Evolutionary conservation across 1,140 invertebrate species (phyloP), one percentile per base, ranked within the genome.

Genomic region (Stegodyphus mimosarum): DNA sequence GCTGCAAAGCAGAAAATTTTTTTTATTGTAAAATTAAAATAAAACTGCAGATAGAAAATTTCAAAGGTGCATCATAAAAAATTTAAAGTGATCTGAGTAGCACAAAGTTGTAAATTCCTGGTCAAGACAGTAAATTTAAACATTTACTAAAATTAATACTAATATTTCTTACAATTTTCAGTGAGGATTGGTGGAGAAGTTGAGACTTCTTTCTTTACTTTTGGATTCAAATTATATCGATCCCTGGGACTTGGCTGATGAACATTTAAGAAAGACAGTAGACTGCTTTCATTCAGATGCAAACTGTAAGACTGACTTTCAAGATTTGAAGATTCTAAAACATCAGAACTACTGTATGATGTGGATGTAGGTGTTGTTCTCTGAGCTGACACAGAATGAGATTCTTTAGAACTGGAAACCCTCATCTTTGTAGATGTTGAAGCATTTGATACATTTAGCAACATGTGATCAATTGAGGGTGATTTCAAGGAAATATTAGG

Each of bases 261-360:
- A 55, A 84, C 81, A 75, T 84, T 84, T 70, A 84, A 76, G 52
- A 84, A 84, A 63, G 81, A 84, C 64, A 84, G 7, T 51, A 84
- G 64, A 49, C 81, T 84, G 52, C 72, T 84, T 76, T 84, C 81
- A 60, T 84, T 84, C 52, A 84, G 69, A 69, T 84, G 81, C n/a
- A 84, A 48, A 76, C 81, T 84, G 49, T 84, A 84, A n/a, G 81
- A 84, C 17, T 84, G 81, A 50, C 81, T 84, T 55, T 83, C 81
- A 48, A 76, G 15, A 73, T 60, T 76, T 10, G 72, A 72, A 69
- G 53, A 55, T 67, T 84, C 81, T 49, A 84, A 70, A 69, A 84
- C 9, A 50, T 84, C 81, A 13, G 71, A 64, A 10, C 5, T 49
- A 13, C 64, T 18, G 60, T 69, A 84, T 10, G 72, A 67, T 18